phyloP scores from a whole-genome alignment of 2,888 invertebrate species.

The Kuschelorhynchus macadamiae region DNA sequence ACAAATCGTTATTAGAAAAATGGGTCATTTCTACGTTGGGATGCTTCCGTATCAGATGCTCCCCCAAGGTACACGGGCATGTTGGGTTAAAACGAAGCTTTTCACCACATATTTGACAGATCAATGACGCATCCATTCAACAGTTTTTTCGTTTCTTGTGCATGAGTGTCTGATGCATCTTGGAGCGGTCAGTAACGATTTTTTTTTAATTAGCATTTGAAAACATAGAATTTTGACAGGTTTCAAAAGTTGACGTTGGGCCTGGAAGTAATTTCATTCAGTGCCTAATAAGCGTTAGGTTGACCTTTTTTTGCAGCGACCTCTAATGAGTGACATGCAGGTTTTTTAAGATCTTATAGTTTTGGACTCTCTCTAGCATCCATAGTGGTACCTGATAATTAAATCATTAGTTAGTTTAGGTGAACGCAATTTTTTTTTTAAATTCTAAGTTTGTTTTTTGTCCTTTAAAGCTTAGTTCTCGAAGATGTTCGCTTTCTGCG shows the following conservation, averaged over 20 bases:
- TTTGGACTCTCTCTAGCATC: too few relatives aligned
- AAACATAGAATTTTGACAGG: slow-evolving; percentile 8
- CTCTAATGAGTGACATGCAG: too few relatives aligned
- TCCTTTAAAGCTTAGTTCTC: too few relatives aligned
- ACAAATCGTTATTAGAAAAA: slow-evolving; percentile 53
- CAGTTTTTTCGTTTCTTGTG: slow-evolving; percentile 30
- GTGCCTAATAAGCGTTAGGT: too few relatives aligned
- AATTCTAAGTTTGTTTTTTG: too few relatives aligned
- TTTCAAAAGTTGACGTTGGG: background rate
- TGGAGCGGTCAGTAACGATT: slow-evolving; percentile 21
- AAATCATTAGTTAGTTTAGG: too few relatives aligned
- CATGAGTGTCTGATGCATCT: slow-evolving; percentile 36
- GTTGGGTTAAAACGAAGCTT: slow-evolving; percentile 58
- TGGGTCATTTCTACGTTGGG: slow-evolving; percentile 60
- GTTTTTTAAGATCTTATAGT: too few relatives aligned
- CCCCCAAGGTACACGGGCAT: slow-evolving; percentile 57
- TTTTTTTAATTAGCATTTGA: slow-evolving; percentile 13
- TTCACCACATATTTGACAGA: slow-evolving; percentile 62
- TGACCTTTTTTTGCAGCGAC: too few relatives aligned
- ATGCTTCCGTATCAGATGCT: slow-evolving; percentile 62
- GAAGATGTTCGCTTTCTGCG: too few relatives aligned
- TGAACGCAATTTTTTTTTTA: too few relatives aligned
- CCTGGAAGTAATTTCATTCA: too few relatives aligned
- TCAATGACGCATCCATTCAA: slow-evolving; percentile 46
- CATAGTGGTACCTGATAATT: too few relatives aligned